A percentile compares a stretch with the other conserved stretches of the same genome.
These are phyloP conservation scores for Plemyria rubiginata DNA, from an alignment of 2,888 invertebrate genomes.

Conservation along the genomic window DNA sequence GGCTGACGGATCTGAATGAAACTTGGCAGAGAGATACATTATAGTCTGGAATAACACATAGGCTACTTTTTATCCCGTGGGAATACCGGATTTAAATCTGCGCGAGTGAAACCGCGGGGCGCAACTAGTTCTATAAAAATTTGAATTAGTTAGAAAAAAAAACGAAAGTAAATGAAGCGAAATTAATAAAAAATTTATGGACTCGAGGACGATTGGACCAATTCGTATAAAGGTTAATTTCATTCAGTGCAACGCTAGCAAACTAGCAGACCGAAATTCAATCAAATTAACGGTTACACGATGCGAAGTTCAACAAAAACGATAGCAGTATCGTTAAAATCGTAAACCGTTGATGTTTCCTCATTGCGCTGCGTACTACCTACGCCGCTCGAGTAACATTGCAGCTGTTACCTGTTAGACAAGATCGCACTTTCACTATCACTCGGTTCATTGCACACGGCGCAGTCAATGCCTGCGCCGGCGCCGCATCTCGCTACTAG, in stretches of 20 bases:
- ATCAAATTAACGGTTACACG: not conserved
- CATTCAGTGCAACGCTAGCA: not conserved
- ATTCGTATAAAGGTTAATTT: no score
- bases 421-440: slow-evolving; percentile 43
- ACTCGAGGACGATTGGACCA: no score
- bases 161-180: no score
- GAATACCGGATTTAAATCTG: no score
- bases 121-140: no score
- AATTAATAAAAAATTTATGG: no score
- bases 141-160: no score
- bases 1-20: no score
- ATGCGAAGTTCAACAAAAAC: not conserved
- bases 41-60: no score
- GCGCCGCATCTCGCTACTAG: slow-evolving; percentile 32
- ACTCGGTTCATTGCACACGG: slow-evolving; percentile 44
- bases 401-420: slow-evolving; percentile 28
- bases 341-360: slow-evolving; percentile 23
- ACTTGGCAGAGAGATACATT: no score
- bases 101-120: no score
- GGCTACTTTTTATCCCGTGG: no score
- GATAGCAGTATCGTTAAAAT: not conserved
- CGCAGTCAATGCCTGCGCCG: slow-evolving; percentile 32
- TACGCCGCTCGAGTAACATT: slow-evolving; percentile 28
- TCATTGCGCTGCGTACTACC: slow-evolving; percentile 8
- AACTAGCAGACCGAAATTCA: not conserved